These are phyloP conservation scores for Diplolepis rosae DNA, from an alignment of 2,888 invertebrate species.

Conservation along the genomic window DNA sequence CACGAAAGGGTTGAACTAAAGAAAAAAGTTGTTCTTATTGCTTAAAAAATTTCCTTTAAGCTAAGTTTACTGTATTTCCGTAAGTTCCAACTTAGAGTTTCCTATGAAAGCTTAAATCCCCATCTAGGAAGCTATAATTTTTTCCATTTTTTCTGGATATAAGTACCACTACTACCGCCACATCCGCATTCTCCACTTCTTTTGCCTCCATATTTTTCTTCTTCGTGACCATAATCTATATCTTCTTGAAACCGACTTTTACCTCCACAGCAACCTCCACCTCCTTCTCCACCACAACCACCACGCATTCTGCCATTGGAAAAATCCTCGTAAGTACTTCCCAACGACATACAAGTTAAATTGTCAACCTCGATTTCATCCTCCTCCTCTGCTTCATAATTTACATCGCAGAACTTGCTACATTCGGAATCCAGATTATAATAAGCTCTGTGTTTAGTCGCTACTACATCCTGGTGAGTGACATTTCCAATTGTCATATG, in stretches of 20 bases:
- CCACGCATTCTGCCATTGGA: constrained; percentile 57
- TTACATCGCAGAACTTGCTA: constrained; percentile 28
- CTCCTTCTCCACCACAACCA: constrained; percentile 54
- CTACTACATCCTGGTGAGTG: constrained; percentile 34
- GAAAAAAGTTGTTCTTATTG: too few species aligned
- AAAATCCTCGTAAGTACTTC: constrained; percentile 23
- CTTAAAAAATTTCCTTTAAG: too few species aligned
- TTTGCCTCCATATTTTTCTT: neutral
- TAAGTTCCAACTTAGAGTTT: neutral
- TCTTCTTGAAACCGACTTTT: neutral
- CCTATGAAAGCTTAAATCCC: neutral
- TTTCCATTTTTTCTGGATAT: neutral
- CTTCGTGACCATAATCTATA: neutral
- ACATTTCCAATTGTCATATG: constrained; percentile 14
- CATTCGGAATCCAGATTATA: constrained; percentile 31
- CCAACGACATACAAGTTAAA: neutral
- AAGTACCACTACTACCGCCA: constrained; percentile 19
- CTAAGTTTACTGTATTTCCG: too few species aligned
- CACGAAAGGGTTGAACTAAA: too few species aligned
- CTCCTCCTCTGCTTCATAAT: constrained; percentile 45
- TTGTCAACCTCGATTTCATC: constrained; percentile 7
- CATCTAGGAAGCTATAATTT: neutral
- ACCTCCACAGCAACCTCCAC: neutral
- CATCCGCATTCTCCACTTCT: constrained; percentile 36
- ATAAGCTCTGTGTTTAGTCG: constrained; percentile 34